phyloP scores from a whole-genome alignment of 2,888 invertebrate genomes.

The Drosophila meridiana region DNA sequence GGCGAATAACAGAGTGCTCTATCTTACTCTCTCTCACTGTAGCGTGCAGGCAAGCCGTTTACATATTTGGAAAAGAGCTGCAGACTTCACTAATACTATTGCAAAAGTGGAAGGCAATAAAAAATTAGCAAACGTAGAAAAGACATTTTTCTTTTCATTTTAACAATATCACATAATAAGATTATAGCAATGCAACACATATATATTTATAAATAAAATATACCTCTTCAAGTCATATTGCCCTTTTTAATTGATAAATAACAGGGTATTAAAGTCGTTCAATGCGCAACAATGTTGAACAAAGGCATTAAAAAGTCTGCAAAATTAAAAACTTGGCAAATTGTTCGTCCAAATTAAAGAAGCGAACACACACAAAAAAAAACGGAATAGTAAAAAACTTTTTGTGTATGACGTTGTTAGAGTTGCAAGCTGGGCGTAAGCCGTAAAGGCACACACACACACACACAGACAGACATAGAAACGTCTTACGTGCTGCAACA shows the following conservation, averaged over 20 bases:
- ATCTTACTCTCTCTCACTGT: too few species aligned
- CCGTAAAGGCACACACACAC: constrained; percentile 5
- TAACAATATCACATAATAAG: too few species aligned
- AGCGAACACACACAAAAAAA: neutral
- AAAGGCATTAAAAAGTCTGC: constrained; percentile 5
- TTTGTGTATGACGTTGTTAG: constrained; percentile 52
- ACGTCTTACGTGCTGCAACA: constrained; percentile 61
- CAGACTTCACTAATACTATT: neutral
- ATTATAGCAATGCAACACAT: neutral
- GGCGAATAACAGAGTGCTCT: too few species aligned
- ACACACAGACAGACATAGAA: constrained; percentile 13
- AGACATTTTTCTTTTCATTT: too few species aligned
- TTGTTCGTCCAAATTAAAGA: constrained; percentile 69
- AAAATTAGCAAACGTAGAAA: neutral
- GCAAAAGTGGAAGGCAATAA: neutral
- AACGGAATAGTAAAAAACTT: constrained; percentile 29
- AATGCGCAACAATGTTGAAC: neutral
- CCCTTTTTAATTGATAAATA: neutral
- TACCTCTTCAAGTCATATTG: neutral
- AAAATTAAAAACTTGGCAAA: constrained; percentile 56
- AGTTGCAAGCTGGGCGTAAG: neutral
- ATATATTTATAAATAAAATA: neutral
- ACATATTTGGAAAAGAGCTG: too few species aligned
- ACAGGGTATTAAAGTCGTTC: neutral
- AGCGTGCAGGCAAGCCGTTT: too few species aligned